A percentile compares a stretch with the other conserved stretches of the same genome.
Conservation (phyloP, 2,797 vertebrate species). For the Oreortyx pictus region DNA sequence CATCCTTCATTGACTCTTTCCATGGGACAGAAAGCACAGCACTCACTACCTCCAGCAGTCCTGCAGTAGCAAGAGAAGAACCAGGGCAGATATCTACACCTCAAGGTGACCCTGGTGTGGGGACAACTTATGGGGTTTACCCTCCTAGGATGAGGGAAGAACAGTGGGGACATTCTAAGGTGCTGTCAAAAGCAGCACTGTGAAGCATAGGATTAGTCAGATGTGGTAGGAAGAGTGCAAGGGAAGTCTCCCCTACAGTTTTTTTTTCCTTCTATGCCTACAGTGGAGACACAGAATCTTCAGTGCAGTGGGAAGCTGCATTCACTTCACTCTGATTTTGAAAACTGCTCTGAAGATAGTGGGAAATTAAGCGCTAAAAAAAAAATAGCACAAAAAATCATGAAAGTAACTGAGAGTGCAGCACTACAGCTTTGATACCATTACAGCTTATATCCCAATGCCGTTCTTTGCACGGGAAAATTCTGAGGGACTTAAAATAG, state of each 20-base stretch:
- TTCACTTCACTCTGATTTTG: neutral
- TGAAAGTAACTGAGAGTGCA: neutral
- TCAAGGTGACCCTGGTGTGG: neutral
- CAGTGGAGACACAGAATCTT: neutral
- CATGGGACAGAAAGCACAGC: accelerated
- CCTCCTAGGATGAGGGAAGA: neutral
- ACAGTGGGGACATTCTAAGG: neutral
- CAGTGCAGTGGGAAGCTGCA: neutral
- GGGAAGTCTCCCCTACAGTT: neutral
- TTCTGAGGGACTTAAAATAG: neutral
- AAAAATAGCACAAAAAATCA: neutral
- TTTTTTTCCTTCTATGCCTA: accelerated
- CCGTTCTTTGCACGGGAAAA: neutral
- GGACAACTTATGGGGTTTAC: neutral
- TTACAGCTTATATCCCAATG: neutral
- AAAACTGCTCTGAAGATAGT: neutral
- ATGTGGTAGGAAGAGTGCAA: neutral
- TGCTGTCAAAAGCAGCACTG: neutral
- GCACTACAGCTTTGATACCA: no score
- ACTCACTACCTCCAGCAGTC: neutral
- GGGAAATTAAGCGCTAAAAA: neutral
- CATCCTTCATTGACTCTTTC: neutral
- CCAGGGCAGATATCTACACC: neutral
- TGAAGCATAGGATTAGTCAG: neutral
- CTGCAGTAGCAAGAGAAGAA: neutral